Evolutionary conservation across 1,140 invertebrate species (phyloP).

Genomic region (Holcopasites calliopsidis): DNA sequence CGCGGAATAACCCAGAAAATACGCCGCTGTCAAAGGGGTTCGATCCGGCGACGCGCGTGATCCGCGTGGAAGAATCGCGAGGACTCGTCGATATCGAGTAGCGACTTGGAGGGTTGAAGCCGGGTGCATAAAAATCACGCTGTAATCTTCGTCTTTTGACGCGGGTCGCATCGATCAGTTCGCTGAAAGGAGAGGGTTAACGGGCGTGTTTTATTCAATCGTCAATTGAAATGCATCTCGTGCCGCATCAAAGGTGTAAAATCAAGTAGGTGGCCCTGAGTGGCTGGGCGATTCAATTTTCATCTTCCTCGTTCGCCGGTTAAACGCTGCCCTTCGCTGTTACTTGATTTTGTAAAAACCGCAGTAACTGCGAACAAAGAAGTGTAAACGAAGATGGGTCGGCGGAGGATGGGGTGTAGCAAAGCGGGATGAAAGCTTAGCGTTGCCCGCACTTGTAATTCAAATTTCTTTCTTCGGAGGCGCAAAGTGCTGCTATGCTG

Average conservation of each 20-base stretch:
- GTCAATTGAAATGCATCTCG: conserved; percentile 31
- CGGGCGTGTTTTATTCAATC: conserved; percentile 40
- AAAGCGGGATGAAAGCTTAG: conserved; percentile 19
- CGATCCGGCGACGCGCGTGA: conserved; percentile 14
- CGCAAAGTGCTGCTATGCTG: conserved; percentile 9
- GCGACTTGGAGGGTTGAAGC: background rate
- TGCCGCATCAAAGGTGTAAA: conserved; percentile 34
- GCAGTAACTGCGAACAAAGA: conserved; percentile 30
- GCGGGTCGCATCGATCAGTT: background rate
- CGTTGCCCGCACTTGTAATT: conserved; percentile 36
- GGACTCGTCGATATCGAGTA: background rate
- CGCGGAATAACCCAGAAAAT: conserved; percentile 64
- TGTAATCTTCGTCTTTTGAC: background rate
- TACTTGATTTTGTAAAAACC: conserved; percentile 23
- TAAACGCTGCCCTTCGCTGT: conserved; percentile 11
- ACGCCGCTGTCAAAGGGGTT: conserved; percentile 38
- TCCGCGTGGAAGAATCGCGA: background rate
- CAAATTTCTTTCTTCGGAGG: conserved; percentile 24
- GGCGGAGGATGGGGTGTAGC: background rate
- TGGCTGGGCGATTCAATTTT: conserved; percentile 20
- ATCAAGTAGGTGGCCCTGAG: conserved; percentile 36
- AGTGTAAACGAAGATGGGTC: background rate
- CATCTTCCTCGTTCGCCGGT: conserved; percentile 5
- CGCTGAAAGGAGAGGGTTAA: background rate
- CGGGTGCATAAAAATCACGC: background rate